Conservation (phyloP, 2,113 vertebrate species). For the Elephas maximus region DNA sequence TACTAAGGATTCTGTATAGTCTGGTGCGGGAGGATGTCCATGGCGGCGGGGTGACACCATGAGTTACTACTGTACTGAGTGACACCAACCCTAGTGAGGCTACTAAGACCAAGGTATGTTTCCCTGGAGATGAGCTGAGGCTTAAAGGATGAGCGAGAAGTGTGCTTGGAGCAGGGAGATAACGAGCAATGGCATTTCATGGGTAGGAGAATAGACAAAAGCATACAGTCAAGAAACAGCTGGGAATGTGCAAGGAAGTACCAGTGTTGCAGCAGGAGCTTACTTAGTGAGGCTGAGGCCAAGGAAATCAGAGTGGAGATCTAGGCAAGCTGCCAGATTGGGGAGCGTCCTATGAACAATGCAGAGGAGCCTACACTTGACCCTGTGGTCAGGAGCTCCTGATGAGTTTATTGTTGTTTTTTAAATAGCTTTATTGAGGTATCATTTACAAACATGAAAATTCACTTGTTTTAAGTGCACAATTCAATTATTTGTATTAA, state of each 20-base stretch:
- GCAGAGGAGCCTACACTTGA: neutral
- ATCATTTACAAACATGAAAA: neutral
- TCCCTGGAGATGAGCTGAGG: neutral
- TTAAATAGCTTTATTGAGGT: neutral
- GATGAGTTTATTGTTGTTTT: neutral
- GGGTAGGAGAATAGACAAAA: neutral
- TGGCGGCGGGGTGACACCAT: no score
- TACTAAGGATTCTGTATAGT: no score
- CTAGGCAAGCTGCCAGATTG: neutral
- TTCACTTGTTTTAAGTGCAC: neutral
- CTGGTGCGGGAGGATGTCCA: no score
- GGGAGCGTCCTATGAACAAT: fast-evolving
- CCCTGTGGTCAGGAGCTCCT: neutral
- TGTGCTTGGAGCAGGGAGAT: fast-evolving
- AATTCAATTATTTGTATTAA: conserved; percentile 15
- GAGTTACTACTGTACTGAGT: no score
- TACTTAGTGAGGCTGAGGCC: neutral
- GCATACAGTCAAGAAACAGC: neutral
- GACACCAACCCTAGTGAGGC: no score
- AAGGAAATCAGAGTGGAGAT: neutral
- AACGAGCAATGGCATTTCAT: neutral
- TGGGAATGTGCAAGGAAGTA: neutral
- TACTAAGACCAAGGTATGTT: neutral
- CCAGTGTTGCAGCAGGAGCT: neutral
- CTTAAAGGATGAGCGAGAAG: neutral